Evolutionary conservation across 2,797 vertebrate species (phyloP).

Genomic region (Onychomys arenicola): DNA sequence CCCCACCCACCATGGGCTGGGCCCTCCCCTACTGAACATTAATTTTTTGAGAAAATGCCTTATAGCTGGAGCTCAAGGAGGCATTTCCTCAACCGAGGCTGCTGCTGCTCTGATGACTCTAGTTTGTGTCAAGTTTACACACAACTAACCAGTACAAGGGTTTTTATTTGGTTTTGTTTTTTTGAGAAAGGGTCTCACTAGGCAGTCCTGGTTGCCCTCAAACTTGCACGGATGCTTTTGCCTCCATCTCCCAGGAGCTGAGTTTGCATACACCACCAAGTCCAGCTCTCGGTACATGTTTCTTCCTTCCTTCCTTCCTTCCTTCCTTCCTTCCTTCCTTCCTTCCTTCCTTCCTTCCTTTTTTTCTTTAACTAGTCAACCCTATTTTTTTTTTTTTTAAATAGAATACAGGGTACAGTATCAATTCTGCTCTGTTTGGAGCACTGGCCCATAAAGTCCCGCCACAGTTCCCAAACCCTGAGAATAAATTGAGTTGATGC

Average conservation of each 20-base stretch:
- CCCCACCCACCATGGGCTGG: not conserved
- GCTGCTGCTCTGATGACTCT: not conserved
- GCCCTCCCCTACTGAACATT: not conserved
- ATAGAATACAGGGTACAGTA: conserved; percentile 21
- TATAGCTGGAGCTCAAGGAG: not conserved
- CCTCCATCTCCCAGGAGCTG: not conserved
- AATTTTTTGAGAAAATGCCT: not conserved
- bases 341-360: not conserved
- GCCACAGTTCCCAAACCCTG: not conserved
- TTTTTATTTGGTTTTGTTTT: not conserved
- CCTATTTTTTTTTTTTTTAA: not conserved
- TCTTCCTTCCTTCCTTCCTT: not conserved
- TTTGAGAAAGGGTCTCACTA: not conserved
- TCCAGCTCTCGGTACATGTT: not conserved
- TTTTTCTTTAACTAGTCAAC: not conserved
- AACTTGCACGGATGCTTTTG: not conserved
- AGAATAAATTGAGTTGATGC: conserved; percentile 5
- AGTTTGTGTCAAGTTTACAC: too few species aligned
- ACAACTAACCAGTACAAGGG: not conserved
- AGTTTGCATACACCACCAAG: not conserved
- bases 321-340: not conserved
- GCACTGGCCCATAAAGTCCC: not conserved
- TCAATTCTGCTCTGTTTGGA: not conserved
- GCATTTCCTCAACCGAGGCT: not conserved
- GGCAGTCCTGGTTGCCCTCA: not conserved